A percentile compares a stretch with the other conserved stretches of the same genome.
Evolutionary conservation across 2,113 vertebrate species (phyloP).

Genomic region (Gopherus evgoodei): DNA sequence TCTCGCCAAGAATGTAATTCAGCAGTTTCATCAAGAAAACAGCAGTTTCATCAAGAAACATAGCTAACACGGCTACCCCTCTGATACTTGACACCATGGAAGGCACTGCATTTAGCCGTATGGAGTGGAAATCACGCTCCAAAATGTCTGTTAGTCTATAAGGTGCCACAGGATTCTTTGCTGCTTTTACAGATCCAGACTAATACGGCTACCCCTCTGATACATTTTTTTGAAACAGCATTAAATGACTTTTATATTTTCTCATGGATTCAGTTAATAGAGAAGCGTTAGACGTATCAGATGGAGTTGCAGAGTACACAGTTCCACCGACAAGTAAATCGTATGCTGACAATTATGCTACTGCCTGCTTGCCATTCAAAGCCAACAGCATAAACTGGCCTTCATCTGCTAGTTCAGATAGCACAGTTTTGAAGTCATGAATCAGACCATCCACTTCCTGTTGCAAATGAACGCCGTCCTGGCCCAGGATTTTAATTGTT

Average conservation of each 20-base stretch:
- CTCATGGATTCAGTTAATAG: accelerated
- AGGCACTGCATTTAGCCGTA: no score
- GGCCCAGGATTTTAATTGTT: neutral
- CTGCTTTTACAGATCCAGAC: no score
- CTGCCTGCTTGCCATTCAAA: neutral
- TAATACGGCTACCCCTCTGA: no score
- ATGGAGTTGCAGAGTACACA: accelerated
- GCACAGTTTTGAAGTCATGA: accelerated
- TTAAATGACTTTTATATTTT: neutral
- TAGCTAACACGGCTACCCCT: no score
- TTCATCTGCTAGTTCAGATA: neutral
- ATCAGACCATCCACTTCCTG: accelerated
- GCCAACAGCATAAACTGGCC: accelerated
- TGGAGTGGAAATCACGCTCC: no score
- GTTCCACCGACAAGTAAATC: neutral
- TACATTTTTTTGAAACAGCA: neutral
- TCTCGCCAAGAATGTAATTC: neutral
- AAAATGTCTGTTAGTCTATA: no score
- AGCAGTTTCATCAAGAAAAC: neutral
- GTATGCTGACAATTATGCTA: accelerated
- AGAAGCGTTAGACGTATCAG: neutral
- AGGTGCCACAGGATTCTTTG: no score
- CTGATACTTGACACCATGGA: no score
- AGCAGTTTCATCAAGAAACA: no score
- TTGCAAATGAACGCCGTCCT: neutral